Base-by-base conservation (phyloP, 1,140 invertebrate species). In the Eciton burchellii region DNA sequence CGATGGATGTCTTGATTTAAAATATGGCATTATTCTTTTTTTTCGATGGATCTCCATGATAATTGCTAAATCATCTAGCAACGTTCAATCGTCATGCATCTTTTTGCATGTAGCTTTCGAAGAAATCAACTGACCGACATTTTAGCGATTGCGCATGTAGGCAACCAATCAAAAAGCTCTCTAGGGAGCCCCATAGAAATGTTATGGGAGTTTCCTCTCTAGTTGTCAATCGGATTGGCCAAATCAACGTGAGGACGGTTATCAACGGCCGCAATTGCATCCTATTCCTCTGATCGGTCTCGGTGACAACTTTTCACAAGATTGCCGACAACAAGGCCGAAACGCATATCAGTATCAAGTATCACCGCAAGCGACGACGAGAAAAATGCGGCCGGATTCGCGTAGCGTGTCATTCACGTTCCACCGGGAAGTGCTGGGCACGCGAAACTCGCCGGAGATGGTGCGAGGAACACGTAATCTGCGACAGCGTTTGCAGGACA, bases 391-490 rank as follows among this genome's bases (percentile, higher is more conserved):
- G n/a, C 92, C 93, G 19, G 93, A 94, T 84, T 93, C 92, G 68
- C 90, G 92, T 35, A 94, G 93, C 77, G 91, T 94, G 63, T 94
- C 93, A 26, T 94, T 94, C 62, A 90, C 92, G 19, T 94, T 94
- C 68, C 93, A 94, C 70, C 93, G 93, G 16, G 92, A 93, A 12
- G 85, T 89, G n/a, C 60, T 91, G 43, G 83, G 83, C 60, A 72
- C 71, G 14, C 84, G 70, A 21, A 91, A 88, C 71, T 86, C 88
- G 9, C 84, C 90, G 16, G 87, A 90, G 59, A 62, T 43, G 74
- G 79, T 62, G 60, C 76, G 85, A 21, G 73, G 68, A 6, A 54
- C 89, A 82, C 63, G 90, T 60, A 93, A 93, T 43, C 73, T 92
- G 0, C 90, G 94, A 19, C 88, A 91, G 52, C 90, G 92, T 47